A percentile compares a stretch with the other conserved stretches of the same genome.
Conservation (phyloP, 2,888 invertebrate species). For the Octonoba sinensis region DNA sequence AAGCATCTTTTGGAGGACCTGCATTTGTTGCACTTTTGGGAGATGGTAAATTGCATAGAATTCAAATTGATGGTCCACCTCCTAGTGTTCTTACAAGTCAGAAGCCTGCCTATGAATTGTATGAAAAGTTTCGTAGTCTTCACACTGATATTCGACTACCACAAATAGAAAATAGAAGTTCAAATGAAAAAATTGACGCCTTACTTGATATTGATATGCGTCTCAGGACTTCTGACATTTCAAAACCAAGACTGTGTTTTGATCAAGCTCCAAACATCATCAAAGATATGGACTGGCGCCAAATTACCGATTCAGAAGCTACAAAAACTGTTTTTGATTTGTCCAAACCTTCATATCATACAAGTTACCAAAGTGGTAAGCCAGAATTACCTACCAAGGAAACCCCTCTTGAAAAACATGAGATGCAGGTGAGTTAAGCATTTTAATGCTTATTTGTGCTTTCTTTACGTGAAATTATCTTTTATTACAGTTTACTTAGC, state of each 20-base stretch:
- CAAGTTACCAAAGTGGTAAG: no score
- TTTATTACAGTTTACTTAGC: no score
- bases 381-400: no score
- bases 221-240: constrained; percentile 6
- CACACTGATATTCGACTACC: background rate
- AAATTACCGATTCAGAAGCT: constrained; percentile 7
- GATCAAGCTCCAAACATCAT: constrained; percentile 11
- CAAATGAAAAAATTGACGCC: background rate
- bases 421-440: no score
- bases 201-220: constrained; percentile 47
- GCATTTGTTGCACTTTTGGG: constrained; percentile 78
- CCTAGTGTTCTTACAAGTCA: constrained; percentile 94
- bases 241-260: constrained; percentile 11
- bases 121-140: constrained; percentile 14
- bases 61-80: constrained; percentile 89
- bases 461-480: no score
- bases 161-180: background rate
- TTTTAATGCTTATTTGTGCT: no score
- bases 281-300: constrained; percentile 57
- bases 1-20: constrained; percentile 92
- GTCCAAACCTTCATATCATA: no score
- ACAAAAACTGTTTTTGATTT: no score
- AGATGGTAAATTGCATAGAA: constrained; percentile 72
- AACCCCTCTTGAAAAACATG: no score
- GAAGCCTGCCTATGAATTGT: constrained; percentile 81